phyloP scores from a whole-genome alignment of 2,797 vertebrate species.

The Gorsachius magnificus region DNA sequence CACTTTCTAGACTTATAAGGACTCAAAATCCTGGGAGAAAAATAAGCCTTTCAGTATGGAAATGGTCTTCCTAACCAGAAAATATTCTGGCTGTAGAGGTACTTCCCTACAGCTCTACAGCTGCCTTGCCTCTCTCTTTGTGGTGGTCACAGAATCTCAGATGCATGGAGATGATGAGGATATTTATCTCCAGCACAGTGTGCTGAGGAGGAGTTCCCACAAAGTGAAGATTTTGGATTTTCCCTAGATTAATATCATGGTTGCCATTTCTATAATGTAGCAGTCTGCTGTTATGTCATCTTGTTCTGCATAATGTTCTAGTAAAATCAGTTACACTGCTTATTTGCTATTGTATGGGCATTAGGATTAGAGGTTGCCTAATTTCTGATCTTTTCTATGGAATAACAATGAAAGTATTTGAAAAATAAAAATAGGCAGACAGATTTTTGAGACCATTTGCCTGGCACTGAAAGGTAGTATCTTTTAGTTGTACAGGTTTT shows the following conservation, averaged over 20 bases:
- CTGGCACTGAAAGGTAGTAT: conserved; percentile 1
- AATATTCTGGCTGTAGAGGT: not conserved
- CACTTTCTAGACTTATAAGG: not conserved
- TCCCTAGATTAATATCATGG: not conserved
- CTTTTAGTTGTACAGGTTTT: conserved; percentile 1
- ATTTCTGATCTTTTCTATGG: not conserved
- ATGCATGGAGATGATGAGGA: not conserved
- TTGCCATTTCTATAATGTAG: not conserved
- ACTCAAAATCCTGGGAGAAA: not conserved
- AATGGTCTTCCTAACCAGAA: not conserved
- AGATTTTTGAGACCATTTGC: conserved; percentile 4
- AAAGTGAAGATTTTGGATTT: not conserved
- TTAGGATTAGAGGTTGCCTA: not conserved
- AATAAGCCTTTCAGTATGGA: not conserved
- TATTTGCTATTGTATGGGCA: not conserved
- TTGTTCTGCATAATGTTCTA: not conserved
- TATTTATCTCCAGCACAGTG: not conserved
- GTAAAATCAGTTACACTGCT: not conserved
- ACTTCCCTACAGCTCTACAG: not conserved
- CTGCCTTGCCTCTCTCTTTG: not conserved
- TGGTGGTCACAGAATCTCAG: not conserved
- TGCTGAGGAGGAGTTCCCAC: not conserved
- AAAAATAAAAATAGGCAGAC: not conserved
- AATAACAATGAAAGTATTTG: not conserved
- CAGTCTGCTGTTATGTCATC: not conserved